These are phyloP conservation scores for Sula dactylatra DNA, from an alignment of 2,113 vertebrate genomes.

Conservation along the genomic window DNA sequence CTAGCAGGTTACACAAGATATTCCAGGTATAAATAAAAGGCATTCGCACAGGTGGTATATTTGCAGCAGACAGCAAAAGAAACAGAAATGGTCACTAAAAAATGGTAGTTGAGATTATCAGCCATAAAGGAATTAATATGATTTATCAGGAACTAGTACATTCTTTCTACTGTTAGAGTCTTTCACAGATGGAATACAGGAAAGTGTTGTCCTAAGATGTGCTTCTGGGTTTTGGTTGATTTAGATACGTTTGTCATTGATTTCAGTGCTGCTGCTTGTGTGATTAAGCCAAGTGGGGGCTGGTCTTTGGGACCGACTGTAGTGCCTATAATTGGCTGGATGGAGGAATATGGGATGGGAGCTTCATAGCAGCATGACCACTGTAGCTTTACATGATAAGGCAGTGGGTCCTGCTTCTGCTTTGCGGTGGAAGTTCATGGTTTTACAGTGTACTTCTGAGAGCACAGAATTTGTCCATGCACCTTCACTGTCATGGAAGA, in stretches of 20 bases:
- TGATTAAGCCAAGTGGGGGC: neutral
- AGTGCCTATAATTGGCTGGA: neutral
- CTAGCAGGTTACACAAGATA: neutral
- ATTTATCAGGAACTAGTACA: neutral
- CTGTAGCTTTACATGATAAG: neutral
- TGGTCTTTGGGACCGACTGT: neutral
- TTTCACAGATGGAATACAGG: neutral
- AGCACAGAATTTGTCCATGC: neutral
- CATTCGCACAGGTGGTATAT: neutral
- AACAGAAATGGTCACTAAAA: neutral
- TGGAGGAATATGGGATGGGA: neutral
- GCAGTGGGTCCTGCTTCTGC: neutral
- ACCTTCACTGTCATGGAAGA: neutral
- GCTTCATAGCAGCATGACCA: neutral
- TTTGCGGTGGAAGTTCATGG: neutral
- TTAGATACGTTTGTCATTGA: neutral
- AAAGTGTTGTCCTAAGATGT: neutral
- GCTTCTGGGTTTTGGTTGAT: neutral
- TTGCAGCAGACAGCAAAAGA: neutral
- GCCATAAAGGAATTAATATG: neutral
- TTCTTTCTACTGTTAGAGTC: neutral
- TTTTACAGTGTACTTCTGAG: neutral
- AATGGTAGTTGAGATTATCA: neutral
- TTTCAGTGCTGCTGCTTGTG: neutral
- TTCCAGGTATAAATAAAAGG: neutral